Conservation (phyloP, 2,113 vertebrate genomes). For the Poicephalus meyeri region DNA sequence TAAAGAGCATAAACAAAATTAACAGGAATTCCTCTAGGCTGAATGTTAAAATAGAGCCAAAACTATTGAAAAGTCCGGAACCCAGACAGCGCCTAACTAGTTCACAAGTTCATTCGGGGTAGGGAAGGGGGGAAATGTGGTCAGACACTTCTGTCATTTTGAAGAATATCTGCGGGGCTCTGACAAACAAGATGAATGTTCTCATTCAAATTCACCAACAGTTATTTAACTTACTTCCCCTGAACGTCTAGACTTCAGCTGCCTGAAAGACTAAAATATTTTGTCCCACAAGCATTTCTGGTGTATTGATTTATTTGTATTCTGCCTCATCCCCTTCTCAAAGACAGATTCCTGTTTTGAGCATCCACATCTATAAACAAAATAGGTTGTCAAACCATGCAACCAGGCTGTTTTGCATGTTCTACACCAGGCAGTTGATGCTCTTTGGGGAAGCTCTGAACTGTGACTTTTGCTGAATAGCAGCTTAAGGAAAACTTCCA, state of each 20-base stretch:
- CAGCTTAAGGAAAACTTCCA: background rate
- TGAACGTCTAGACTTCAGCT: constrained; percentile 34
- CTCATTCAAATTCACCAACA: constrained; percentile 69
- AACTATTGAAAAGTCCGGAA: constrained; percentile 66
- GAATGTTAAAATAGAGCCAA: constrained; percentile 42
- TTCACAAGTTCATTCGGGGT: constrained; percentile 67
- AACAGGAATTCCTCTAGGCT: constrained; percentile 54
- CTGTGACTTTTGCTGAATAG: background rate
- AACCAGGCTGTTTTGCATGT: background rate
- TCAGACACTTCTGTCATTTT: constrained; percentile 63
- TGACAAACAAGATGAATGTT: constrained; percentile 71
- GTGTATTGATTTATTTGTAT: constrained; percentile 34
- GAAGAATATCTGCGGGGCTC: constrained; percentile 61
- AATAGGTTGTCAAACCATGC: background rate
- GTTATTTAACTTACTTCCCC: constrained; percentile 68
- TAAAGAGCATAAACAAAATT: constrained; percentile 58
- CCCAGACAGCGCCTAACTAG: constrained; percentile 32
- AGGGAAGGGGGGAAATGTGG: constrained; percentile 59
- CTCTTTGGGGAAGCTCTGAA: background rate
- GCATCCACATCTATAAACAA: background rate
- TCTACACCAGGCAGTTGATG: background rate
- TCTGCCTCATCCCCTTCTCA: background rate
- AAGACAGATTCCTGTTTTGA: background rate
- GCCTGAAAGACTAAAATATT: constrained; percentile 41
- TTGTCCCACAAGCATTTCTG: constrained; percentile 47